Conservation (phyloP, 2,888 invertebrate species). For the Clepsis dumicolana region DNA sequence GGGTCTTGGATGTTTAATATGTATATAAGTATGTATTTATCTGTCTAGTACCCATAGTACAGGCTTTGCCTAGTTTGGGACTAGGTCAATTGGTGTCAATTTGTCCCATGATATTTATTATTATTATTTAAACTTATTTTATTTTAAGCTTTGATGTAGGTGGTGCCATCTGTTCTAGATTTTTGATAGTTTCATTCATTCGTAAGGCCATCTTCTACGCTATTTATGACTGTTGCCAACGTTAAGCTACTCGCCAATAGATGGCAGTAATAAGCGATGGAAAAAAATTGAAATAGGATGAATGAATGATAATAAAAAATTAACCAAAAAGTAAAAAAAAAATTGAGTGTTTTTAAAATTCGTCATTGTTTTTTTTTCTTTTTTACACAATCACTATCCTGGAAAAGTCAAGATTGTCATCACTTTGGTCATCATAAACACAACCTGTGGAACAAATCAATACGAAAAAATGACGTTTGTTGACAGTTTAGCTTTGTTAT, state of each 20-base stretch:
- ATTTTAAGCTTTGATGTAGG: no score
- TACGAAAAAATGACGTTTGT: constrained; percentile 77
- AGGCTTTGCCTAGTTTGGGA: no score
- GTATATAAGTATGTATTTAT: no score
- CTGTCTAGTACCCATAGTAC: no score
- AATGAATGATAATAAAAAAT: not conserved
- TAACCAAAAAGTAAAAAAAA: not conserved
- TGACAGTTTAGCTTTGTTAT: constrained; percentile 81
- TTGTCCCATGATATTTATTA: no score
- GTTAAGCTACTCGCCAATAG: constrained; percentile 48
- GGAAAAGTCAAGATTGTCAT: constrained; percentile 19
- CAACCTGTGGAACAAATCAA: constrained; percentile 39
- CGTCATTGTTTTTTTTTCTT: not conserved
- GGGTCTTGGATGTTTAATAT: no score
- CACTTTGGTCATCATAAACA: constrained; percentile 9
- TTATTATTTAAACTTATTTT: no score
- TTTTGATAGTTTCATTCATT: no score
- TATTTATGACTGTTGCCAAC: constrained; percentile 13
- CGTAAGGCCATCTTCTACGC: not conserved
- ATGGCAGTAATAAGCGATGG: constrained; percentile 37
- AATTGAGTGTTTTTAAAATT: constrained; percentile 33
- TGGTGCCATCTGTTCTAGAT: not conserved
- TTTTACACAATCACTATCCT: not conserved
- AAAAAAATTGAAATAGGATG: not conserved
- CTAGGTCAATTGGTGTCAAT: no score